A percentile compares a stretch with the other conserved stretches of the same genome.
Conservation (phyloP, 2,888 invertebrate species). For the Abrostola tripartita region DNA sequence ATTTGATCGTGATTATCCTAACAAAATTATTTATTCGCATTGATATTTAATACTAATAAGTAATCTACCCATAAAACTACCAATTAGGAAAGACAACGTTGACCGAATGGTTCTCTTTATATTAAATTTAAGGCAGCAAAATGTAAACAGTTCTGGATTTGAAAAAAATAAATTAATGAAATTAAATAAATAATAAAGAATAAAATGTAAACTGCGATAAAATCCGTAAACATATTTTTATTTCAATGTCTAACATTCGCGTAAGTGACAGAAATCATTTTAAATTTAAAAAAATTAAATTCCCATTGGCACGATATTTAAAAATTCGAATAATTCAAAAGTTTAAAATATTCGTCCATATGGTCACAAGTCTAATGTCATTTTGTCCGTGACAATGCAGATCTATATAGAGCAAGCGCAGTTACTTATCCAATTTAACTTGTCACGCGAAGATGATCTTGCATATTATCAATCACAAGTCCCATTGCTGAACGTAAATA, state of each 20-base stretch:
- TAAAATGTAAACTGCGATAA: too few species aligned
- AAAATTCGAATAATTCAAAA: too few species aligned
- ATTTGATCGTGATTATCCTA: conserved; percentile 32
- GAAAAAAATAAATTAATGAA: not conserved
- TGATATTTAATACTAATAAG: conserved; percentile 25
- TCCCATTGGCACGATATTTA: too few species aligned
- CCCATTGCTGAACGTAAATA: not conserved
- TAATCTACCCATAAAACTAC: conserved; percentile 1
- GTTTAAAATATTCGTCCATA: too few species aligned
- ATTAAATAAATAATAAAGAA: too few species aligned
- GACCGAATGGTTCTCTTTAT: not conserved
- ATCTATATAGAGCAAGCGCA: not conserved
- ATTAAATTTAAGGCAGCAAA: not conserved
- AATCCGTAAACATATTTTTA: too few species aligned
- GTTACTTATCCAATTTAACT: not conserved
- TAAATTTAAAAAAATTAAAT: too few species aligned
- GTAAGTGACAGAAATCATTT: too few species aligned
- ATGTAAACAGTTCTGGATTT: not conserved
- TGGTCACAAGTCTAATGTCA: not conserved
- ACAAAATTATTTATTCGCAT: conserved; percentile 20
- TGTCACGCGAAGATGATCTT: conserved; percentile 4
- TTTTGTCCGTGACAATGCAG: not conserved
- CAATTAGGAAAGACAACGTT: not conserved
- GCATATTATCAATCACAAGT: not conserved
- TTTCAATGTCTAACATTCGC: too few species aligned